Evolutionary conservation across 2,888 invertebrate genomes (phyloP), one percentile per base, ranked within the genome.

Genomic region (Drosophila anceps): DNA sequence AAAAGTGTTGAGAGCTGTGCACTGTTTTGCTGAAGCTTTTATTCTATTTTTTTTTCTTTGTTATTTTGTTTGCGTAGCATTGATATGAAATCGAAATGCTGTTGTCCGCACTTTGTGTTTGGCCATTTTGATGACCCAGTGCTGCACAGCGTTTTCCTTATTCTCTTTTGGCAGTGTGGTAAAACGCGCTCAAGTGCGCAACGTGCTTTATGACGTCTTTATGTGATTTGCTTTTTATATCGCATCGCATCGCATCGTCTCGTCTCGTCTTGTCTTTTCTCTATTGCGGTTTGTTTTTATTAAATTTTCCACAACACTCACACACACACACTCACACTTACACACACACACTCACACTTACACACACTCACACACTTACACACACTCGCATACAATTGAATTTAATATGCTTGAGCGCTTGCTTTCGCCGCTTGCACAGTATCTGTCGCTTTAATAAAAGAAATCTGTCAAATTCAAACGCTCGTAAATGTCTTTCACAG

Each of bases 391-490:
- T 51, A 50, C 60, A 71, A 72, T 76, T 75, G 73, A 46, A 71
- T 79, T 81, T 73, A 41, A 73, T 81, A 75, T 85, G 85, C 79
- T 79, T 72, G 76, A 73, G 65, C 70, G 83, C 60, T 69, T 76
- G 66, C 58, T 73, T 60, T 51, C 69, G 72, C 69, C 66, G 62
- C 73, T 79, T 71, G 60, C 66, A 20, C 31, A 64, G 72, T 81
- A 71, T 72, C 79, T 81, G 83, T 79, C 77, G 83, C 69, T 85
- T 72, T 81, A 85, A 88, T 83, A 84, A 83, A 87, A 81, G 77
- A 87, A 85, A 87, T 87, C 85, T 87, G 88, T 87, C 87, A 87
- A 87, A 87, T 79, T 87, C 82, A 84, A 82, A 77, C 69, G 82
- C 82, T 89, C 82, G 88, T 87, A 87, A 87, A 87, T 82, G 87